These are phyloP conservation scores for Eueides isabella DNA, from an alignment of 1,140 invertebrate genomes.

Conservation along the genomic window DNA sequence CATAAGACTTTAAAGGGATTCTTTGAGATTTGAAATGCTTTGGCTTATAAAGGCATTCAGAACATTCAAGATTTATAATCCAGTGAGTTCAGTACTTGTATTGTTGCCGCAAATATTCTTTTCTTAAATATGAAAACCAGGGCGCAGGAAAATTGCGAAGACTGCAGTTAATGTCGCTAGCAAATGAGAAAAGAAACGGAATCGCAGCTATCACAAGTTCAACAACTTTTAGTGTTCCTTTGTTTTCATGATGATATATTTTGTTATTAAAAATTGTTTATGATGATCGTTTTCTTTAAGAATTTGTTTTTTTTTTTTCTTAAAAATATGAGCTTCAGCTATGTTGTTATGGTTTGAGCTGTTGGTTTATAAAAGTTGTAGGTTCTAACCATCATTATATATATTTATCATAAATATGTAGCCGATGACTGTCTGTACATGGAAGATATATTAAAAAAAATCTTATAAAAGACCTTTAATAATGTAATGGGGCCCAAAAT, in stretches of 20 bases:
- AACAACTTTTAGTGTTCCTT: slow-evolving; percentile 31
- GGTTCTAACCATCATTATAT: too few relatives aligned
- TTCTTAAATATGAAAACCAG: slow-evolving; percentile 38
- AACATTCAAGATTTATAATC: slow-evolving; percentile 32
- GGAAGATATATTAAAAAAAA: too few relatives aligned
- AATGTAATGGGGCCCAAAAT: too few relatives aligned
- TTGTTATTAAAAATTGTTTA: slow-evolving; percentile 2
- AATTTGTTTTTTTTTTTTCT: too few relatives aligned
- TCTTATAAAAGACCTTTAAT: too few relatives aligned
- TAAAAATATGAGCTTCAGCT: neutral
- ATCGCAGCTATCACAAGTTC: slow-evolving; percentile 37
- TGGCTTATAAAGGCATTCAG: slow-evolving; percentile 36
- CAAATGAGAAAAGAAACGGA: slow-evolving; percentile 39
- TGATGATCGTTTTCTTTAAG: neutral
- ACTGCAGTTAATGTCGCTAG: slow-evolving; percentile 39
- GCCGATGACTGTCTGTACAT: too few relatives aligned
- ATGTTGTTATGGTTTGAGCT: neutral
- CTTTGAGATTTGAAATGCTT: slow-evolving; percentile 20
- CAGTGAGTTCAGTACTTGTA: slow-evolving; percentile 30
- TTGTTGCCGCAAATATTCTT: slow-evolving; percentile 38
- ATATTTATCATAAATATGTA: too few relatives aligned
- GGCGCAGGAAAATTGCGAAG: slow-evolving; percentile 30
- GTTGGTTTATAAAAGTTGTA: too few relatives aligned
- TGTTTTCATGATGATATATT: slow-evolving; percentile 18
- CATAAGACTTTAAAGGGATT: slow-evolving; percentile 10